Evolutionary conservation across 2,113 vertebrate species (phyloP).

Genomic region (Elephas maximus): DNA sequence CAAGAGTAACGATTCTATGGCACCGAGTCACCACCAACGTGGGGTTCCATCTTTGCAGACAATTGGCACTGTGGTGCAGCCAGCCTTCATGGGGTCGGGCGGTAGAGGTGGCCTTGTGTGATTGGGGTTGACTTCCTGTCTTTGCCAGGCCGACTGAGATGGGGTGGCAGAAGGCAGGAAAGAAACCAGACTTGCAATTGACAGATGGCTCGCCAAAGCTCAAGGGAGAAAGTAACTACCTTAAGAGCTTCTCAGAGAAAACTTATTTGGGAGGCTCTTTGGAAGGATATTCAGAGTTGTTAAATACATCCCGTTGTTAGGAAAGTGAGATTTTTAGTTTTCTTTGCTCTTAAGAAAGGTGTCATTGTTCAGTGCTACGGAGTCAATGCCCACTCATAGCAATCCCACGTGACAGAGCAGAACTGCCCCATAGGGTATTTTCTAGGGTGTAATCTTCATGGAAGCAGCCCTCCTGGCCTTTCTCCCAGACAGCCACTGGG

Average conservation of each 20-base stretch:
- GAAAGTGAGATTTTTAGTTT: not conserved
- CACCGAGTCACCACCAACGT: not conserved
- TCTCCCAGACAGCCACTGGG: not conserved
- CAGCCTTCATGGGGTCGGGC: accelerated
- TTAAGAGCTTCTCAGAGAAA: not conserved
- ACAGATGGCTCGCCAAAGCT: not conserved
- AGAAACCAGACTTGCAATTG: not conserved
- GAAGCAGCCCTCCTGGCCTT: not conserved
- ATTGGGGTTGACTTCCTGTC: not conserved
- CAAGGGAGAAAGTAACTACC: not conserved
- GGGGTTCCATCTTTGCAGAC: not conserved
- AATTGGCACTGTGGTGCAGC: too few relatives aligned
- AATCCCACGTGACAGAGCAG: not conserved
- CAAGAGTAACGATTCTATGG: conserved; percentile 3
- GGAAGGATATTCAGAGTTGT: not conserved
- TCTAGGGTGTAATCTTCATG: not conserved
- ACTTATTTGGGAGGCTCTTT: not conserved
- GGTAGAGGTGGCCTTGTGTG: not conserved
- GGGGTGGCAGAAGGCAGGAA: not conserved
- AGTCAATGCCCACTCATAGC: not conserved
- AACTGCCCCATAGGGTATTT: not conserved
- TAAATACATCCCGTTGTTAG: not conserved
- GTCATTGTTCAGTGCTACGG: not conserved
- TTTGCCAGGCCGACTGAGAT: not conserved
- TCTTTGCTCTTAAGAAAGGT: not conserved